Base-by-base conservation (phyloP, 2,113 vertebrate genomes). In the Oenanthe oenanthe region DNA sequence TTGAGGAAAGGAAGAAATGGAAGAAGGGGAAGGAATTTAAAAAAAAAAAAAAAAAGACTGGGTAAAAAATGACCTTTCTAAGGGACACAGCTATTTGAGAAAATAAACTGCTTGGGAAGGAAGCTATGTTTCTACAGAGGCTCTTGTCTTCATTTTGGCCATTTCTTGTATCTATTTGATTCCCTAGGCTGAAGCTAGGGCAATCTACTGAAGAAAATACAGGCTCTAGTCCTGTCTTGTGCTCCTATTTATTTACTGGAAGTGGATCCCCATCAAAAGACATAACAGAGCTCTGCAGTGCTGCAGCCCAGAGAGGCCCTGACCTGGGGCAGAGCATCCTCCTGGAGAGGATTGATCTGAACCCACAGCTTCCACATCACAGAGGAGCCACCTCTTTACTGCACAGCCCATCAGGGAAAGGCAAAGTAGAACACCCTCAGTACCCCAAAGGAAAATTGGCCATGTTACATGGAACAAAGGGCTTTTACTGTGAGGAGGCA, bases 231-330 rank as follows among this genome's bases (percentile, higher is more conserved):
- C 19, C 61, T 74, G 66, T 47, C 1, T 2, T 34, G 4, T 71
- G n/a, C 22, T 84, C 7, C 18, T 51, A n/a, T 61, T 72, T 89
- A 68, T 85, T 89, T 82, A 60, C n/a, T 88, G 31, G 54, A 53
- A 89, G 28, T 26, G 7, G 17, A 78, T 75, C 31, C 7, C 45
- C 57, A 51, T 81, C 70, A 85, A 85, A 85, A 88, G 81, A 71
- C 8, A 0, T 17, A 50, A 47, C 0, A 1, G 36, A 88, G 12
- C 0, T 3, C 24, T 66, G 63, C 32, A 73, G 47, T 17, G 13
- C 50, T 26, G 3, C 47, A 71, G 71, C 25, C 45, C 36, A 85
- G 56, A 91, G 85, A 78, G 56, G 72, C 8, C 13, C 65, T 88
- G 56, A 77, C 43, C 36, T 31, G 16, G 38, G 61, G 61, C 60